phyloP scores from a whole-genome alignment of 2,797 vertebrate species.

The Melanogrammus aeglefinus region DNA sequence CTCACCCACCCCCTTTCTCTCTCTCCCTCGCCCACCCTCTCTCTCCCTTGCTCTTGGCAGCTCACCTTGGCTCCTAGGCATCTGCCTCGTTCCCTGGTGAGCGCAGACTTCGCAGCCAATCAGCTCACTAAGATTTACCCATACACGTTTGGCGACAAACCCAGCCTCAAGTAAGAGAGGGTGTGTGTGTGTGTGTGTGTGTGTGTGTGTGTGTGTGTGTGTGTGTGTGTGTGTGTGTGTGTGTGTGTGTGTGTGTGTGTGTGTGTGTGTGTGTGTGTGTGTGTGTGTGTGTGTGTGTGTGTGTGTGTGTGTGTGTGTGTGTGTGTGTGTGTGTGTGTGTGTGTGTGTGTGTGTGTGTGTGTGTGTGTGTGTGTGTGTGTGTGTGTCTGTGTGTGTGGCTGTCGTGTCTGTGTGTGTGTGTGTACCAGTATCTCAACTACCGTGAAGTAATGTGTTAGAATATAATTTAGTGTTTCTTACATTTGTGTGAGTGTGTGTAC shows the following conservation, averaged over 20 bases:
- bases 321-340: slow-evolving; percentile 13
- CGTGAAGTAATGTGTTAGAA: background rate
- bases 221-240: background rate
- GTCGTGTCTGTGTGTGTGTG: background rate
- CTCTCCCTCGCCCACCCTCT: background rate
- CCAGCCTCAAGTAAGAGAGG: slow-evolving; percentile 82
- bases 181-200: slow-evolving; percentile 6
- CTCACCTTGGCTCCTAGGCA: slow-evolving; percentile 86
- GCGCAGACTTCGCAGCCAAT: slow-evolving; percentile 96
- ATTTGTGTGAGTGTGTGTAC: background rate
- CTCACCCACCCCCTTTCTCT: background rate
- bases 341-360: background rate
- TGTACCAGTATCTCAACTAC: no score
- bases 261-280: background rate
- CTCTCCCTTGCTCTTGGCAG: slow-evolving; percentile 59
- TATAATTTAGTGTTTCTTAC: no score
- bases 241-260: background rate
- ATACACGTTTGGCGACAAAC: slow-evolving; percentile 94
- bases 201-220: slow-evolving; percentile 13
- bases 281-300: background rate
- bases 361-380: background rate
- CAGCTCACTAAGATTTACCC: slow-evolving; percentile 89
- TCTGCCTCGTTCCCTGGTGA: slow-evolving; percentile 87
- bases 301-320: background rate
- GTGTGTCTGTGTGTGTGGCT: no score